Evolutionary conservation across 2,888 invertebrate species (phyloP).

Genomic region (Rhagophthalmus giganteus): DNA sequence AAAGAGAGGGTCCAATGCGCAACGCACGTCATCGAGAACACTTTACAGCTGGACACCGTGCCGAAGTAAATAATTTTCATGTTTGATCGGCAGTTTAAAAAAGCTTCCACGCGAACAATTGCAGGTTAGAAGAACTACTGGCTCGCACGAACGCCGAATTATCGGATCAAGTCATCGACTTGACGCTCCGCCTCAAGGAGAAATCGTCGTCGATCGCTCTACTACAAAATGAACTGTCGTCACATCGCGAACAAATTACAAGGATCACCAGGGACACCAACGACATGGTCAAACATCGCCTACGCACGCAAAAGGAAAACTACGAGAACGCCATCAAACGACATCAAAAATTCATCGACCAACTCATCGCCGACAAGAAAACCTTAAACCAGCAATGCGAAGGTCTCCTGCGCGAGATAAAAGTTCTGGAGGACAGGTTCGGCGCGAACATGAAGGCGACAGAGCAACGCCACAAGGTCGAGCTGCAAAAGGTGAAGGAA

Average conservation of each 20-base stretch:
- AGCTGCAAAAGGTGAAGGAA: slow-evolving; percentile 74
- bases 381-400: slow-evolving; percentile 75
- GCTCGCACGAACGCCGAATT: slow-evolving; percentile 63
- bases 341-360: slow-evolving; percentile 83
- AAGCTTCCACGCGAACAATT: slow-evolving; percentile 21
- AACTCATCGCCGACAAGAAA: slow-evolving; percentile 78
- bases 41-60: slow-evolving; percentile 47
- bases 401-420: slow-evolving; percentile 65
- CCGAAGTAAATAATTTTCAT: slow-evolving; percentile 50
- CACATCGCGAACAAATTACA: slow-evolving; percentile 59
- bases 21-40: slow-evolving; percentile 41
- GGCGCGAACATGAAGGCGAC: slow-evolving; percentile 67
- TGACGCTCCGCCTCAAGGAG: slow-evolving; percentile 64
- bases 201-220: slow-evolving; percentile 62
- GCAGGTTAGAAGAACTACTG: slow-evolving; percentile 61
- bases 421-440: slow-evolving; percentile 68
- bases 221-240: slow-evolving; percentile 63
- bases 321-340: slow-evolving; percentile 74
- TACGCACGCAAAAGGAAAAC: slow-evolving; percentile 67
- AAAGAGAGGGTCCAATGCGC: slow-evolving; percentile 44
- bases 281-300: slow-evolving; percentile 52
- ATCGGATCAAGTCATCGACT: slow-evolving; percentile 64
- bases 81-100: no score
- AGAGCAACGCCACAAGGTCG: slow-evolving; percentile 75
- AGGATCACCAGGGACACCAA: slow-evolving; percentile 53